Conservation (phyloP, 2,113 vertebrate species). For the Penelope pileata region DNA sequence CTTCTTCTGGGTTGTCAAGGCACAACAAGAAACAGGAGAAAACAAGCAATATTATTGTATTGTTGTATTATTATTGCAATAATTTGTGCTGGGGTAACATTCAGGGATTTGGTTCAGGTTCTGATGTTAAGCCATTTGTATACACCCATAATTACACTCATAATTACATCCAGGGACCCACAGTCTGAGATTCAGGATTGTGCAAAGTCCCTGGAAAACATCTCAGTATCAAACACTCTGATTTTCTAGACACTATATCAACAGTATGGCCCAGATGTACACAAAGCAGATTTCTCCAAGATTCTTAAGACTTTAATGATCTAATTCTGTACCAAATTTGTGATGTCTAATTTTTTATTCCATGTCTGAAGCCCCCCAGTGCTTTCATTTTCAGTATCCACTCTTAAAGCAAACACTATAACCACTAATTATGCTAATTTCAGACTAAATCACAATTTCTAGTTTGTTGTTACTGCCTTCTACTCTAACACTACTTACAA, state of each 20-base stretch:
- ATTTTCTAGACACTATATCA: not conserved
- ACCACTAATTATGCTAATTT: not conserved
- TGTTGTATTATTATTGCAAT: not conserved
- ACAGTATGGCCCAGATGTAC: not conserved
- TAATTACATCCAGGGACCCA: not conserved
- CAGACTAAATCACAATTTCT: not conserved
- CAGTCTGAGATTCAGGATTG: not conserved
- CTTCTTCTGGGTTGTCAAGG: no score
- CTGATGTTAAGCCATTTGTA: not conserved
- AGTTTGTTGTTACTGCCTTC: not conserved
- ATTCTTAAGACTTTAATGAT: not conserved
- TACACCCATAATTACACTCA: rapidly evolving
- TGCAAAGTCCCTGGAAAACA: not conserved
- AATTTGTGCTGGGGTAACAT: not conserved
- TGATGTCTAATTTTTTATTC: not conserved
- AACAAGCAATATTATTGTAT: not conserved
- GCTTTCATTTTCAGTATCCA: not conserved
- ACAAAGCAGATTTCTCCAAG: not conserved
- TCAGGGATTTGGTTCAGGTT: not conserved
- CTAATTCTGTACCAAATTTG: not conserved
- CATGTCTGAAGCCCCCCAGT: not conserved
- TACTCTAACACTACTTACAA: not conserved
- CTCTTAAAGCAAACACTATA: not conserved
- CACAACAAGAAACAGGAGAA: not conserved
- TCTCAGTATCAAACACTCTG: not conserved